A percentile compares a stretch with the other conserved stretches of the same genome.
Evolutionary conservation across 2,113 vertebrate genomes (phyloP).

Genomic region (Atherinomorus stipes): DNA sequence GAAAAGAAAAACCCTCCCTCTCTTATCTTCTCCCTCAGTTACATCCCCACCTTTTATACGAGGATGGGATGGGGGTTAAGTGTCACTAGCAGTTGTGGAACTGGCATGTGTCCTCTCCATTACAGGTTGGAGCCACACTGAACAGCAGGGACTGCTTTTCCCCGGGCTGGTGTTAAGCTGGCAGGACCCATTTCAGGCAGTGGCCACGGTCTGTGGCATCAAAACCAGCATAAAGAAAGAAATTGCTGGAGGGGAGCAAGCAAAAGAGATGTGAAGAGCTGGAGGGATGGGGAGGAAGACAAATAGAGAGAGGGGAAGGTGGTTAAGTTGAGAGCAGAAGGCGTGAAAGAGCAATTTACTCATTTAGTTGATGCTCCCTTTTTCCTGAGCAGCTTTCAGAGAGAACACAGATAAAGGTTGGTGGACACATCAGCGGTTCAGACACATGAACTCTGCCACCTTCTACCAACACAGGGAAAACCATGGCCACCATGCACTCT

Average conservation of each 20-base stretch:
- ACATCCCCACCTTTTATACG: conserved; percentile 9
- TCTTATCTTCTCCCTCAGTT: conserved; percentile 8
- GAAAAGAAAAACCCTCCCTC: conserved; percentile 14
- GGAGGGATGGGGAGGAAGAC: conserved; percentile 3
- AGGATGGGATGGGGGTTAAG: conserved; percentile 17
- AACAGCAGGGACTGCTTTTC: conserved; percentile 47
- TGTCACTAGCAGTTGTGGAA: conserved; percentile 13
- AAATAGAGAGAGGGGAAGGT: background rate
- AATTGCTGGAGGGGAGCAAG: conserved; percentile 51
- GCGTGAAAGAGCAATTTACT: conserved; percentile 26
- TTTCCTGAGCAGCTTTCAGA: conserved; percentile 26
- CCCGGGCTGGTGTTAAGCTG: conserved; percentile 34
- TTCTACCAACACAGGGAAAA: conserved; percentile 14
- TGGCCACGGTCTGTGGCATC: conserved; percentile 52
- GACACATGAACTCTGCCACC: conserved; percentile 27
- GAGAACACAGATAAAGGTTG: conserved; percentile 35
- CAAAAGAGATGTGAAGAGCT: conserved; percentile 15
- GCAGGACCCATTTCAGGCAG: conserved; percentile 40
- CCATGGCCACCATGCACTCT: conserved; percentile 5
- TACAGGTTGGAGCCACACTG: conserved; percentile 24
- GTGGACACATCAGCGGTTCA: conserved; percentile 32
- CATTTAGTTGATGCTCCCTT: conserved; percentile 31
- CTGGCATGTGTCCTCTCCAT: background rate
- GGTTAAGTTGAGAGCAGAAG: conserved; percentile 14
- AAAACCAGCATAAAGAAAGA: conserved; percentile 46